Percentiles rank a stretch among this genome's conserved stretches.
Conservation (phyloP, 2,113 vertebrate species). For the Orthonyx spaldingii region DNA sequence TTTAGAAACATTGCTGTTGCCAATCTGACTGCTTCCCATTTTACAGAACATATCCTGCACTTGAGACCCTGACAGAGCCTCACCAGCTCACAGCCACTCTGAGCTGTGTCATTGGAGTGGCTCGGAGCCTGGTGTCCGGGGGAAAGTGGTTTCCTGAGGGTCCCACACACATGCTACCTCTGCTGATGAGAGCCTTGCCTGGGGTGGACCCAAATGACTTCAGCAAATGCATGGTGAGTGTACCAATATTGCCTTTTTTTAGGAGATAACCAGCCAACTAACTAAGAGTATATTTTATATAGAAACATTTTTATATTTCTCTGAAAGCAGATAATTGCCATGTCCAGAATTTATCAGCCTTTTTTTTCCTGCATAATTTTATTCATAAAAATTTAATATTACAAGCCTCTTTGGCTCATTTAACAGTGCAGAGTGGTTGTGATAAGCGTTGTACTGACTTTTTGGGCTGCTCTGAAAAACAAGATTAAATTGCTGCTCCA, state of each 20-base stretch:
- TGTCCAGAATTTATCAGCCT: not conserved
- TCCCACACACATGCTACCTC: conserved; percentile 94
- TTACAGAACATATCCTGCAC: conserved; percentile 90
- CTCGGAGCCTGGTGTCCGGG: conserved; percentile 91
- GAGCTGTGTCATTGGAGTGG: conserved; percentile 97
- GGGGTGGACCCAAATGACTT: conserved; percentile 99
- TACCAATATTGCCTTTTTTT: not conserved
- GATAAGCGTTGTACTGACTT: not conserved
- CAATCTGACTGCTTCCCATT: not conserved
- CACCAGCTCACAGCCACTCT: conserved; percentile 97
- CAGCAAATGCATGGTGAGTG: conserved; percentile 97
- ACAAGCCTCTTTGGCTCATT: not conserved
- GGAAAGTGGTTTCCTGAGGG: conserved; percentile 91
- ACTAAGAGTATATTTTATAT: not conserved
- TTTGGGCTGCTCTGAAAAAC: not conserved
- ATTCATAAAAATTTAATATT: not conserved
- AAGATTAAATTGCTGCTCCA: not conserved
- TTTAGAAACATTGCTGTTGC: not conserved
- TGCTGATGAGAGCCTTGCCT: conserved; percentile 95
- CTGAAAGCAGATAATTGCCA: fast-evolving
- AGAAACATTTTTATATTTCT: not conserved
- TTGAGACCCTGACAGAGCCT: conserved; percentile 96
- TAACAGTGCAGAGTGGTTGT: not conserved
- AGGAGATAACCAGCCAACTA: not conserved
- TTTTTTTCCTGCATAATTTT: not conserved